Evolutionary conservation across 1,140 invertebrate species (phyloP), one percentile per base, ranked within the genome.

Genomic region (Drosophila bifasciata): DNA sequence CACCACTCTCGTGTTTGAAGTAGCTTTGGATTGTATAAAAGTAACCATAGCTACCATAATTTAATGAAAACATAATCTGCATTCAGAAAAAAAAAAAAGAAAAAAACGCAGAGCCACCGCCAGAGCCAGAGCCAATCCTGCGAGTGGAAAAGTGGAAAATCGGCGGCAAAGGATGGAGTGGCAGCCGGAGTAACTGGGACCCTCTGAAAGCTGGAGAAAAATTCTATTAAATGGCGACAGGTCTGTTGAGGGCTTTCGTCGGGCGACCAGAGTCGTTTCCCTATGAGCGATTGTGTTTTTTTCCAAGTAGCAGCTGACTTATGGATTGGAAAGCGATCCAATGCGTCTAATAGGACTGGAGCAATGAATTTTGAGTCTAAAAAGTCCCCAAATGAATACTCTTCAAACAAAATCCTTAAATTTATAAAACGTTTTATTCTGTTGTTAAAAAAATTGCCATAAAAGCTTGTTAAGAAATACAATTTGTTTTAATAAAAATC

Each of bases 61-160:
- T 89, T 88, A 88, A 88, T 88, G 83, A 88, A 88, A 88, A 88
- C 83, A 88, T 88, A 88, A 88, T 88, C 84, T 88, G 75, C 70
- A 88, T 79, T 76, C 83, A 76, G 49, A 51, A 71, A 78, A 77
- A 78, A 55, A 19, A 46, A 44, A 61, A 44, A n/a, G n/a, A 61
- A 43, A 66, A 53, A 48, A 55, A 60, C 70, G 64, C 64, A 64
- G 69, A 66, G 25, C 57, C 51, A 61, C 43, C 44, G 25, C 64
- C 52, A 73, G 36, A 16, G 32, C 68, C 46, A 50, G 44, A 55
- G 52, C 44, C 43, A 60, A 67, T 25, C 39, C 56, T 48, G 69
- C 72, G 70, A 73, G 21, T 74, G 43, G 23, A 66, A 66, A 52
- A 73, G 28, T 74, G 49, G 32, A 66, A 52, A 28, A 32, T 23